These are phyloP conservation scores for Nymphalis polychloros DNA, from an alignment of 2,888 invertebrate species.

Conservation along the genomic window DNA sequence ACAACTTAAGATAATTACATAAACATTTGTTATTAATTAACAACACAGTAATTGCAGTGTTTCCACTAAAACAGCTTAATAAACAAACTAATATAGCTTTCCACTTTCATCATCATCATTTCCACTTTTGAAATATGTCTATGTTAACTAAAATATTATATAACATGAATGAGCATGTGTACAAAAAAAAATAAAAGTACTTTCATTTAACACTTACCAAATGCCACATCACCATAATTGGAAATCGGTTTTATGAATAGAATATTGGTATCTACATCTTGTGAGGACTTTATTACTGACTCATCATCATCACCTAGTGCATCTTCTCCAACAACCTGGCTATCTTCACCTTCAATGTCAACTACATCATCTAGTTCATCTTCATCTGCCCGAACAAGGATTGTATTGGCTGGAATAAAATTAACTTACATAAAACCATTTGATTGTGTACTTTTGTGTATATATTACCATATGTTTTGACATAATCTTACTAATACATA, in stretches of 20 bases:
- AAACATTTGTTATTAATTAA: background rate
- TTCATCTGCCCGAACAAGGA: slow-evolving; percentile 83
- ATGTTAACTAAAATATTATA: too few species aligned
- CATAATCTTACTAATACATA: background rate
- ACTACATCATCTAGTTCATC: slow-evolving; percentile 87
- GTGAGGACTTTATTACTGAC: slow-evolving; percentile 86
- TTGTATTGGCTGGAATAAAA: slow-evolving; percentile 62
- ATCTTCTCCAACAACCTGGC: slow-evolving; percentile 83
- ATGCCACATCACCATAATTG: slow-evolving; percentile 82
- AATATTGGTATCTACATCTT: slow-evolving; percentile 94
- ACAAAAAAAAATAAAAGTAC: background rate
- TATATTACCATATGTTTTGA: background rate
- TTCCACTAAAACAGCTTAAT: too few species aligned
- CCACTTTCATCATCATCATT: too few species aligned
- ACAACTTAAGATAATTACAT: too few species aligned
- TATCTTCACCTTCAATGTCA: slow-evolving; percentile 85
- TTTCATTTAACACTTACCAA: slow-evolving; percentile 76
- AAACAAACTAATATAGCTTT: too few species aligned
- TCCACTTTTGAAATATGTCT: too few species aligned
- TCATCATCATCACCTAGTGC: slow-evolving; percentile 85
- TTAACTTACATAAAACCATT: background rate
- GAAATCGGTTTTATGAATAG: slow-evolving; percentile 91
- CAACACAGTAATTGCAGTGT: too few species aligned
- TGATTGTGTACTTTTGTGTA: background rate
- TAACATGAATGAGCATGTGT: background rate